Base-by-base conservation (phyloP, 1,140 invertebrate genomes). In the Diorhabda carinulata region DNA sequence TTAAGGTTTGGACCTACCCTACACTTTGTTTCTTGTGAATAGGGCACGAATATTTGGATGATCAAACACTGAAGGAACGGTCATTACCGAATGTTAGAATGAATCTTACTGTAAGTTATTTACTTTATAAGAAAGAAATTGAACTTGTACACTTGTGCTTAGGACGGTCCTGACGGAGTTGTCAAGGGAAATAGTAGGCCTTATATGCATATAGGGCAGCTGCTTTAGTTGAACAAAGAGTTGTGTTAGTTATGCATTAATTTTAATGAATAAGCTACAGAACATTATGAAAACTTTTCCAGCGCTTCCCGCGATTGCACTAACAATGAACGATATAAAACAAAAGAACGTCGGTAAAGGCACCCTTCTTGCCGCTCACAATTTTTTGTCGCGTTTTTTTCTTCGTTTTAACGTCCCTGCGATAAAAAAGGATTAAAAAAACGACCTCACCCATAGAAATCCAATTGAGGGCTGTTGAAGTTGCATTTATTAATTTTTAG, bases 191-290 rank as follows among this genome's bases (percentile, higher is more conserved):
- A 43, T 62, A 62, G 41, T 62, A 62, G 43, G 61, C 61, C 61
- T 62, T 62, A 62, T 62, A 62, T 47, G 61, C 61, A 62, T 62
- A 43, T 43, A 52, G 47, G 43, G 41, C 61, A 62, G 61, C 61
- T 62, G 61, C 8, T 43, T 52, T 52, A 6, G 6, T 52, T 9
- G 8, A 62, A 62, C 61, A 62, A 62, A 62, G 61, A 62, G 3
- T 62, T 62, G 61, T 62, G 44, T 62, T 62, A 62, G 61, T 62
- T 62, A 62, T 62, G 61, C 61, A 62, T 62, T 62, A 62, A 62
- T 62, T 62, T 62, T 62, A 62, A 62, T 62, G 61, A 59, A 59
- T 59, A 59, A 52, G 47, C 58, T 59, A 59, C 7, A 59, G 61
- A 62, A 62, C 61, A 62, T 62, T 62, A 62, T 62, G 61, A 62